Evolutionary conservation across 2,797 vertebrate species (phyloP).

Genomic region (Holocentrus rufus): DNA sequence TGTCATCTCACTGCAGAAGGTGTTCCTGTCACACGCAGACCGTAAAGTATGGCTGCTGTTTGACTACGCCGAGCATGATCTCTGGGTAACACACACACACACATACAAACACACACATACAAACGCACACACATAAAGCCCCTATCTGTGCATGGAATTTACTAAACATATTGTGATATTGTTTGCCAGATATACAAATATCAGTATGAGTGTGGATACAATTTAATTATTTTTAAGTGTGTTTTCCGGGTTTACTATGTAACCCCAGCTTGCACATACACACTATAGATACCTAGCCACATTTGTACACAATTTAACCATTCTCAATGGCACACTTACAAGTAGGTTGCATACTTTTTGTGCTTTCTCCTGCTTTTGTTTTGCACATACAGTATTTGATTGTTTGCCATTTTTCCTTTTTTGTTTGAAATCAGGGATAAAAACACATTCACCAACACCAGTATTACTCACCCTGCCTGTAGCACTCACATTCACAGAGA

Average conservation of each 20-base stretch:
- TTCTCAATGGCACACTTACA: background rate
- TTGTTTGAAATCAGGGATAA: too few species aligned
- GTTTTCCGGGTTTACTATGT: background rate
- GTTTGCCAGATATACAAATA: too few species aligned
- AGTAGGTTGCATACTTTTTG: too few species aligned
- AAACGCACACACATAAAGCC: conserved; percentile 7
- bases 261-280: background rate
- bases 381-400: too few species aligned
- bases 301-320: background rate
- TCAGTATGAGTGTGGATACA: background rate
- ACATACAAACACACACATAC: conserved; percentile 57
- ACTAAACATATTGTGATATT: background rate
- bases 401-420: background rate
- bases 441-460: background rate
- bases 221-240: background rate
- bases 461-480: background rate
- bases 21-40: conserved; percentile 98
- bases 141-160: conserved; percentile 20
- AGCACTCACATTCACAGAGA: conserved; percentile 18
- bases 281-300: background rate
- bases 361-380: too few species aligned
- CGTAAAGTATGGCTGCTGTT: conserved; percentile 99
- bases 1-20: conserved; percentile 99
- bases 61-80: conserved; percentile 98
- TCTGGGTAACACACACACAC: conserved; percentile 89